Base-by-base conservation (phyloP, 2,888 invertebrate species). In the Drepanosiphum platanoidis region DNA sequence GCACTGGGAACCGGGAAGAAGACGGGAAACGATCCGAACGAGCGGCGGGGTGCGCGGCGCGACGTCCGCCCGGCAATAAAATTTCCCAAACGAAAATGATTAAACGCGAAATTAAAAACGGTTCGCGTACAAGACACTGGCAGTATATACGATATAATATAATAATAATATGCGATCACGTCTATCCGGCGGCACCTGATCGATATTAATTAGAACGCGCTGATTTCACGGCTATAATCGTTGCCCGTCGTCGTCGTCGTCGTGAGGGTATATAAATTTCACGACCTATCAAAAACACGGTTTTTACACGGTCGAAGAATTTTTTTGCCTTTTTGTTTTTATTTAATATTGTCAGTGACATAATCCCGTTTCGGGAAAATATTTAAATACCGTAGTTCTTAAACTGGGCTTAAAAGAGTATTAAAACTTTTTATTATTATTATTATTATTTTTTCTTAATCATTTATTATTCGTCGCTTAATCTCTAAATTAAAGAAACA, bases 301-400 rank as follows among this genome's bases (percentile, higher is more conserved):
- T 74, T 74, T 74, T 74, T 18, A 74, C 18, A 46, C 39, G 22
- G 22, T 74, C 32, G 74, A 52, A 74, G 46, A 22, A 75, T n/a
- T 61, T n/a, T 52, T 13, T 22, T 61, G 18, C 18, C n/a, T 27
- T 9, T 7, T 22, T 9, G 18, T 61, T 27, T n/a, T 58, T 52
- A n/a, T 72, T 72, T 1, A 52, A 52, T 46, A 52, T 74, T 75
- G 75, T 52, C 75, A 58, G 52, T 75, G 58, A 58, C 75, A 75
- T 34, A 52, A 75, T 75, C 15, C 34, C 11, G 34, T 75, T 75
- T n/a, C 3, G 1, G 5, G 13, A 75, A 75, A 75, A 75, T 58
- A n/a, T 75, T 75, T 75, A 1, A 52, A 52, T 34, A 58, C 11
- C n/a, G n/a, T n/a, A 58, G 52, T 74, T 32, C 32, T 11, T 18